phyloP scores from a whole-genome alignment of 2,113 vertebrate genomes.

The Notothenia rossii region DNA sequence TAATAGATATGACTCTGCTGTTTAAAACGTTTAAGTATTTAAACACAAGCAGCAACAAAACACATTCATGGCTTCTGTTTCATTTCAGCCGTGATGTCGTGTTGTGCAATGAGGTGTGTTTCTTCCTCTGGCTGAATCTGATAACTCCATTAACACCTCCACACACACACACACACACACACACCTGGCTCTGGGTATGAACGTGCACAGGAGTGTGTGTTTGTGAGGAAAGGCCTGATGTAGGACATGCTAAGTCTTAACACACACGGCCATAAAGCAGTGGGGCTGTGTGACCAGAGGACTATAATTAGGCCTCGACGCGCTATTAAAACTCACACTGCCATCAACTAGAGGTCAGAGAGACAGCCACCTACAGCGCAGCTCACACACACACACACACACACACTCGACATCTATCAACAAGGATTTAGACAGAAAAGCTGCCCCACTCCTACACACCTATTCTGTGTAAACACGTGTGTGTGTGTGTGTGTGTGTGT shows the following conservation, averaged over 20 bases:
- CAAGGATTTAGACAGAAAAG: conserved; percentile 57
- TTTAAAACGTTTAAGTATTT: neutral
- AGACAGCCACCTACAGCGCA: conserved; percentile 65
- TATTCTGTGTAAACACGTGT: conserved; percentile 52
- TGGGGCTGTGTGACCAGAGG: conserved; percentile 66
- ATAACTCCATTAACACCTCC: conserved; percentile 80
- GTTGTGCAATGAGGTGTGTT: conserved; percentile 45
- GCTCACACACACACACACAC: conserved; percentile 20
- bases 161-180: conserved; percentile 26
- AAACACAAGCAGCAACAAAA: conserved; percentile 15
- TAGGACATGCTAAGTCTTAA: conserved; percentile 68
- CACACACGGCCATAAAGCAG: conserved; percentile 67
- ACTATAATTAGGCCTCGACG: conserved; percentile 84
- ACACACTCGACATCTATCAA: conserved; percentile 48
- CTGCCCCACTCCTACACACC: conserved; percentile 46
- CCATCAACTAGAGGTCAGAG: conserved; percentile 80
- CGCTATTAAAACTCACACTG: conserved; percentile 79
- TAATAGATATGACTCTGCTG: neutral
- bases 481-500: conserved; percentile 30
- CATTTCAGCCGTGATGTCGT: conserved; percentile 48
- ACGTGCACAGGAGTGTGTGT: conserved; percentile 48
- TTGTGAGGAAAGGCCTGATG: conserved; percentile 66
- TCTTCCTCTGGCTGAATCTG: conserved; percentile 73
- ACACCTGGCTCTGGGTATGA: conserved; percentile 48
- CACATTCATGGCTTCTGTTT: conserved; percentile 56